Base-by-base conservation (phyloP, 2,797 vertebrate genomes). In the Pitangus sulphuratus region DNA sequence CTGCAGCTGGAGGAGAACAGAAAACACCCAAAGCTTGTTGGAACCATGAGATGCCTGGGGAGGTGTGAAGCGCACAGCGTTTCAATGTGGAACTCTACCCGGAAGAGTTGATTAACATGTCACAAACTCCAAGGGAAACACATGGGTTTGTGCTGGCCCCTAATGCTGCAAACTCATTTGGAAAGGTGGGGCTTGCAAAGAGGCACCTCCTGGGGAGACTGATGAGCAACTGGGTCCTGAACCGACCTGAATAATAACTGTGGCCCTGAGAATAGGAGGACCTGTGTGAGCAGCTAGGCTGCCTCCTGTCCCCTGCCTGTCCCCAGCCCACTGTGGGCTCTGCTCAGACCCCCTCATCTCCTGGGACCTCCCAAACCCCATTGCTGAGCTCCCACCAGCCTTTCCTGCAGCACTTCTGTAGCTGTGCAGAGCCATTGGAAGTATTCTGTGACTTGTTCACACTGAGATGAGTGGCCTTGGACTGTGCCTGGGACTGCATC, bases 221-320 rank as follows among this genome's bases (percentile, higher is more conserved):
- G 0, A 44, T 40, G 44, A 53, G 42, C 37, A 56, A 68, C 0
- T 17, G 53, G 25, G 44, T 66, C 24, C 8, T 87, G 82, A 77
- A 24, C 28, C 0, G 0, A 31, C 51, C 45, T 30, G 25, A 65
- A 1, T n/a, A 57, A 8, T 33, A 56, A 33, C 5, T 5, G 22
- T 18, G 24, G 15, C 30, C 31, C 57, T 51, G 40, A 44, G 69
- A 31, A 33, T 30, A 37, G 30, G 30, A 74, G 60, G 57, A 16
- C 33, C 81, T 72, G 16, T 33, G 16, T 8, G 8, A 62, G 26
- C 24, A 33, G 54, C 16, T 37, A 37, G 64, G 33, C 80, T 84
- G 74, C 26, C 66, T 90, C 61, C 35, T 39, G 61, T 44, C 50
- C 35, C 35, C 74, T 84, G 33, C 28, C 31, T 37, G 61, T 79